Evolutionary conservation across 2,888 invertebrate species (phyloP).

Genomic region (Mythimna loreyi): DNA sequence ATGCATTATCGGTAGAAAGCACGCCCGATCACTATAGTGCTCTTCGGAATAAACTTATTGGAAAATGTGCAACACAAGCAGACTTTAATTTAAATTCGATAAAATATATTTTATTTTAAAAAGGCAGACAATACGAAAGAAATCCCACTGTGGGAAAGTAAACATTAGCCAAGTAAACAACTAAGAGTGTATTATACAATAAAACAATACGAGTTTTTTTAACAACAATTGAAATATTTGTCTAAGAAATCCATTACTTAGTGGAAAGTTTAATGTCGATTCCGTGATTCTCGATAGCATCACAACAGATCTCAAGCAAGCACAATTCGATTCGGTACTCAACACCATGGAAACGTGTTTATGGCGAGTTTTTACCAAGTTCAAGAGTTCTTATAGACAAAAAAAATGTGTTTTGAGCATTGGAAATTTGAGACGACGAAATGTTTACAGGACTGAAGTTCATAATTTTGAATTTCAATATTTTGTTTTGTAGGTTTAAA

Average conservation of each 20-base stretch:
- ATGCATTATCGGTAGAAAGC: not conserved
- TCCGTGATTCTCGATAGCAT: constrained; percentile 48
- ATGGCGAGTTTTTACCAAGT: constrained; percentile 46
- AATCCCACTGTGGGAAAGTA: constrained; percentile 10
- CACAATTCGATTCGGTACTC: constrained; percentile 57
- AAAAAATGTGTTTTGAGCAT: constrained; percentile 13
- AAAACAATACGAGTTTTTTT: constrained; percentile 9
- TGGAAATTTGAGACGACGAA: constrained; percentile 4
- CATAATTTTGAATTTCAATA: not conserved
- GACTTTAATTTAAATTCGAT: not conserved
- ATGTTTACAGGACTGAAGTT: not conserved
- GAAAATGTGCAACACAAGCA: not conserved
- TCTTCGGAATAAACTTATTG: not conserved
- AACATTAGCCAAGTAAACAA: constrained; percentile 24
- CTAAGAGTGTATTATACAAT: constrained; percentile 13
- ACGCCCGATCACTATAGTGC: not conserved
- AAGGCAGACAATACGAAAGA: constrained; percentile 16
- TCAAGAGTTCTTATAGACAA: constrained; percentile 30
- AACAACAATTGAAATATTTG: constrained; percentile 32
- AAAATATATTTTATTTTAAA: constrained; percentile 3
- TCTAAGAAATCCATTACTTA: constrained; percentile 30
- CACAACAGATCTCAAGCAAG: constrained; percentile 49
- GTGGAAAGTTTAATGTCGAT: constrained; percentile 43
- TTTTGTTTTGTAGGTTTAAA: not conserved
- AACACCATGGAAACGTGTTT: constrained; percentile 46